Percentiles rank a stretch among this genome's conserved stretches.
Evolutionary conservation across 2,888 invertebrate species (phyloP).

Genomic region (Smittia aterrima): DNA sequence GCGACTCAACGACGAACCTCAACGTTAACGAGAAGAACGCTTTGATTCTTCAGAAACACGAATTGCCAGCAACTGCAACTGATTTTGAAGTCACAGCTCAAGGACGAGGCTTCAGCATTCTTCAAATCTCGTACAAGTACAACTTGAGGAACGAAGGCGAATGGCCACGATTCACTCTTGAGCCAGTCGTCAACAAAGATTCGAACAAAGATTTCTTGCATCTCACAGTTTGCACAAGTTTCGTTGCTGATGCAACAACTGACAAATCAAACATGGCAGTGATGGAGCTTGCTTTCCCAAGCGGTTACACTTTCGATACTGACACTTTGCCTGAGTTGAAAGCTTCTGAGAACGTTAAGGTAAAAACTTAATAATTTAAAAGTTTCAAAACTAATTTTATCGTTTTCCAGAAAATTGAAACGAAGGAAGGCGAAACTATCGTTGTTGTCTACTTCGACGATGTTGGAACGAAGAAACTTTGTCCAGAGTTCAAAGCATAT

Average conservation of each 20-base stretch:
- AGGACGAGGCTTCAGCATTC: constrained; percentile 76
- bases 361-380: constrained; percentile 42
- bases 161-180: constrained; percentile 81
- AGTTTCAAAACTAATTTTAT: constrained; percentile 52
- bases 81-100: constrained; percentile 71
- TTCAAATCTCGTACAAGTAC: constrained; percentile 76
- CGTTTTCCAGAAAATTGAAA: constrained; percentile 67
- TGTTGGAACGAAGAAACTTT: constrained; percentile 63
- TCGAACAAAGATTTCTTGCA: no score
- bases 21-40: constrained; percentile 74
- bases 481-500: constrained; percentile 80
- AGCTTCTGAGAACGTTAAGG: constrained; percentile 55
- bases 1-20: constrained; percentile 49
- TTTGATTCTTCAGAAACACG: constrained; percentile 76
- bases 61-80: constrained; percentile 56
- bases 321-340: no score
- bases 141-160: constrained; percentile 83
- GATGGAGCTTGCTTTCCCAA: constrained; percentile 84
- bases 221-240: constrained; percentile 80
- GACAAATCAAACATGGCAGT: constrained; percentile 82
- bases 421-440: constrained; percentile 62
- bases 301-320: constrained; percentile 83
- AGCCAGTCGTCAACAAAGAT: no score
- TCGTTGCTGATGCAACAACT: constrained; percentile 59
- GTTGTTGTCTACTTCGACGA: constrained; percentile 73